Percentiles rank a stretch among this genome's conserved stretches.
phyloP scores from a whole-genome alignment of 2,797 vertebrate species.

The Coccyzus lansbergi region DNA sequence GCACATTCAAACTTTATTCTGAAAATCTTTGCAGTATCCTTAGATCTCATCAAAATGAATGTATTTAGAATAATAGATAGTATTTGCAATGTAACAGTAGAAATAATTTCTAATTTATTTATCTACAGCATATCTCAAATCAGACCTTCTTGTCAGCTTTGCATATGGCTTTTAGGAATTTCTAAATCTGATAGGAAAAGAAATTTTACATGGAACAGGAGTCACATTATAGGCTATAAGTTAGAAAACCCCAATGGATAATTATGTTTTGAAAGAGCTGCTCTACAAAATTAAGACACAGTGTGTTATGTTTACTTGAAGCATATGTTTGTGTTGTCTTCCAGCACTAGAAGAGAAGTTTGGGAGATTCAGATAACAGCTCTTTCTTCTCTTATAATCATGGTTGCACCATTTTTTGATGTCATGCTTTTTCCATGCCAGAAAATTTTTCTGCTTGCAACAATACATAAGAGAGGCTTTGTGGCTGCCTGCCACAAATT shows the following conservation, averaged over 20 bases:
- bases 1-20: not conserved
- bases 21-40: not conserved
- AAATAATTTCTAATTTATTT: not conserved
- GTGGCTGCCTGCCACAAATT: constrained; percentile 35
- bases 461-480: not conserved
- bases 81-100: not conserved
- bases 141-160: not conserved
- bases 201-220: not conserved
- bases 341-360: not conserved
- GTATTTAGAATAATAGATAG: not conserved
- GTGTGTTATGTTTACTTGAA: not conserved
- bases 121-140: not conserved
- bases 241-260: not conserved
- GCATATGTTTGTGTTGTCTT: not conserved
- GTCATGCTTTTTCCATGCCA: not conserved
- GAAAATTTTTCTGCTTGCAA: constrained; percentile 2
- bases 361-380: not conserved
- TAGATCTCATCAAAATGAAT: not conserved
- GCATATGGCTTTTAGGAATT: not conserved
- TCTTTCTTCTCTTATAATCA: not conserved
- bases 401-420: not conserved
- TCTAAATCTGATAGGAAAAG: not conserved
- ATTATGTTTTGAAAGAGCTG: not conserved
- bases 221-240: not conserved
- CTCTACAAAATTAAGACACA: not conserved